Conservation (phyloP, 2,797 vertebrate species). For the Gymnodraco acuticeps region DNA sequence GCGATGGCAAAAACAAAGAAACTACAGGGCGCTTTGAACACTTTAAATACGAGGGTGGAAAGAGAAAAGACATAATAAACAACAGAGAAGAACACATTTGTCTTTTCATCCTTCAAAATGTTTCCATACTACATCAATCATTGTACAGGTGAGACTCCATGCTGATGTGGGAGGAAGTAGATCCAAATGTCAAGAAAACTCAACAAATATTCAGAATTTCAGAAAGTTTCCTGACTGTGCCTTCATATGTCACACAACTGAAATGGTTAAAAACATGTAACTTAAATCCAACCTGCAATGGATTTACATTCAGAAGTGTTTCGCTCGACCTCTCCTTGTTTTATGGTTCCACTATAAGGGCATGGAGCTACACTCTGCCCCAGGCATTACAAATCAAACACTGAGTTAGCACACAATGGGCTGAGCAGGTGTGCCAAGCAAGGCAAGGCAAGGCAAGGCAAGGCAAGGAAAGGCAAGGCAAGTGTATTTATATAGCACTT, state of each 20-base stretch:
- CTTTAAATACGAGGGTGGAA: background rate
- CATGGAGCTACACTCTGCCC: constrained; percentile 3
- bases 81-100: background rate
- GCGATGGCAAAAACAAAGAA: background rate
- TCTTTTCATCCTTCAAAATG: background rate
- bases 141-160: background rate
- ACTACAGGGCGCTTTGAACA: background rate
- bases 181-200: background rate
- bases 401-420: constrained; percentile 25
- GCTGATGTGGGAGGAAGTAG: background rate
- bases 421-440: background rate
- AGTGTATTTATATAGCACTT: no score
- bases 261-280: background rate
- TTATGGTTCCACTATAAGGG: constrained; percentile 24
- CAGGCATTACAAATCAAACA: constrained; percentile 42
- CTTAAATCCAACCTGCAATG: background rate
- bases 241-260: no score
- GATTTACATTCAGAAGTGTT: constrained; percentile 34
- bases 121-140: background rate
- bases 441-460: no score
- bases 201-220: background rate
- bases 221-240: background rate
- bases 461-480: no score
- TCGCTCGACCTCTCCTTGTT: constrained; percentile 35
- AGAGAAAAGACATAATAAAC: background rate